Conservation (phyloP, 2,113 vertebrate species). For the Hippolais icterina region DNA sequence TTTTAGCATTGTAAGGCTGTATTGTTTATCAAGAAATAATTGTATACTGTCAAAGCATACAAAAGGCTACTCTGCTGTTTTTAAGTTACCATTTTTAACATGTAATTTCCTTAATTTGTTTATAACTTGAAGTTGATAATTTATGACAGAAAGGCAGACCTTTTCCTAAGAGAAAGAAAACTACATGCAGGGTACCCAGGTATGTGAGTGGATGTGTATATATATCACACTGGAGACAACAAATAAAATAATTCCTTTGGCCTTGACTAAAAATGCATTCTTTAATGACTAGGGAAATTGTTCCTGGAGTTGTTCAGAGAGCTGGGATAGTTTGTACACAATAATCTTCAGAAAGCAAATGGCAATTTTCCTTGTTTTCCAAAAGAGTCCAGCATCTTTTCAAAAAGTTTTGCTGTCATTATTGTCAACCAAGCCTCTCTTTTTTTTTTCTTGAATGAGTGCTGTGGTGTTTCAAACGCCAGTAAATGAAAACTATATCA, state of each 20-base stretch:
- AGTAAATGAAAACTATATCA: not conserved
- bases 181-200: not conserved
- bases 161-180: not conserved
- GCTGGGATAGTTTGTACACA: fast-evolving
- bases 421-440: not conserved
- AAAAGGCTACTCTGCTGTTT: not conserved
- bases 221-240: not conserved
- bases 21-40: conserved; percentile 20
- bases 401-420: not conserved
- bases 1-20: not conserved
- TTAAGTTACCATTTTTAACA: not conserved
- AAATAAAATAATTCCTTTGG: not conserved
- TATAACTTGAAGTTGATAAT: not conserved
- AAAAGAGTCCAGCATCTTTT: not conserved
- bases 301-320: not conserved
- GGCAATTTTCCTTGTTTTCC: not conserved
- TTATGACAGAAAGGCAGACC: not conserved
- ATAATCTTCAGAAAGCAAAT: not conserved
- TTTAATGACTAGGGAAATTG: not conserved
- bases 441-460: not conserved
- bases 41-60: not conserved
- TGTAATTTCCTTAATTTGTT: not conserved
- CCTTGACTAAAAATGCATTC: not conserved
- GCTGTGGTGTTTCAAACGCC: not conserved
- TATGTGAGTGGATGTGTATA: not conserved